Evolutionary conservation across 92 coral and sea anemone genomes (phyloP).

Genomic region (Epizoanthus illoricatus): DNA sequence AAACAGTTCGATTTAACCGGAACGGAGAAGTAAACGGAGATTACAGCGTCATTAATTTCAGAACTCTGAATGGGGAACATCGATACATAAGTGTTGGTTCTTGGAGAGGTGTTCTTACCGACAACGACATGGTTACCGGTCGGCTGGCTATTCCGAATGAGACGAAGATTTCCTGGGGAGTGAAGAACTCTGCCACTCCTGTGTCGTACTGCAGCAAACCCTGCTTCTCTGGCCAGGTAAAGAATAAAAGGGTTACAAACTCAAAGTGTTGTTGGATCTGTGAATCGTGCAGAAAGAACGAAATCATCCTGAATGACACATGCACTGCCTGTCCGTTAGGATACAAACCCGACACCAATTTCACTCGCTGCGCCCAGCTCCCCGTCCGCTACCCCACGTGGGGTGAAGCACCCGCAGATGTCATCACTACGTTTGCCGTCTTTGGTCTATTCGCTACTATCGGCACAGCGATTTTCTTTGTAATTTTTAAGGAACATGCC

Average conservation of each 20-base stretch:
- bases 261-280: slow-evolving; percentile 86
- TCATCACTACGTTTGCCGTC: slow-evolving; percentile 44
- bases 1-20: slow-evolving; percentile 68
- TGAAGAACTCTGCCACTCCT: slow-evolving; percentile 37
- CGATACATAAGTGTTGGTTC: slow-evolving; percentile 57
- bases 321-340: slow-evolving; percentile 71
- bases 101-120: slow-evolving; percentile 67
- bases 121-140: slow-evolving; percentile 54
- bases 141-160: slow-evolving; percentile 40
- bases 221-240: slow-evolving; percentile 57
- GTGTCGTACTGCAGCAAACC: slow-evolving; percentile 71
- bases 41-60: slow-evolving; percentile 68
- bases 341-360: slow-evolving; percentile 48
- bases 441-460: slow-evolving; percentile 57
- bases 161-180: slow-evolving; percentile 54
- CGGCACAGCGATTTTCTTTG: slow-evolving; percentile 55
- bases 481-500: slow-evolving; percentile 49
- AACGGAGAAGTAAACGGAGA: slow-evolving; percentile 82
- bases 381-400: slow-evolving; percentile 66
- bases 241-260: slow-evolving; percentile 23
- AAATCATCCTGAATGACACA: slow-evolving; percentile 59
- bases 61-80: slow-evolving; percentile 39
- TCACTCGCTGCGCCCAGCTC: slow-evolving; percentile 56
- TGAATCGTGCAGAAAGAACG: slow-evolving; percentile 49
- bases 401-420: slow-evolving; percentile 47